Evolutionary conservation across 2,888 invertebrate species (phyloP).

Genomic region (Amphimallon solstitiale): DNA sequence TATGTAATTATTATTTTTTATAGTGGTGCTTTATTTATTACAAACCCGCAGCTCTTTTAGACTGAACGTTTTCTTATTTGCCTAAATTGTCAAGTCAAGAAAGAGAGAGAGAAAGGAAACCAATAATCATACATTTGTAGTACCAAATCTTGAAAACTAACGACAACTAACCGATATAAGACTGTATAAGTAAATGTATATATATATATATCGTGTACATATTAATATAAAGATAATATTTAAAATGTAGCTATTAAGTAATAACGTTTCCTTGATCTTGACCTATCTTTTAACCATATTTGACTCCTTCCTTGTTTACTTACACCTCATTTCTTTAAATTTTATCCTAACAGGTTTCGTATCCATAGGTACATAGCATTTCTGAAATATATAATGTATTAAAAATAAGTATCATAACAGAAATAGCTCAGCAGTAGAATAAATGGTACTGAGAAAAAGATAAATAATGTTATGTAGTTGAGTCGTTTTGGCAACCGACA

Average conservation of each 20-base stretch:
- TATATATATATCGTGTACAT: slow-evolving; percentile 19
- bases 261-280: no score
- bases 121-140: neutral
- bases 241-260: neutral
- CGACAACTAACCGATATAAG: slow-evolving; percentile 13
- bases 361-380: no score
- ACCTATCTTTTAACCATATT: no score
- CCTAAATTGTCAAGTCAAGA: neutral
- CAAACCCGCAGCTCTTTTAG: slow-evolving; percentile 23
- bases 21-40: slow-evolving; percentile 27
- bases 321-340: no score
- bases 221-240: slow-evolving; percentile 3
- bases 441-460: no score
- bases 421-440: no score
- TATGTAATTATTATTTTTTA: slow-evolving; percentile 7
- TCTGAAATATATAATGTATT: no score
- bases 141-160: slow-evolving; percentile 11
- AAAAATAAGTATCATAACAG: no score
- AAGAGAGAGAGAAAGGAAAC: neutral
- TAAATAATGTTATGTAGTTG: no score
- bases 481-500: no score
- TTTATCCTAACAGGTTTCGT: no score
- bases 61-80: neutral
- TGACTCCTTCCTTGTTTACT: no score
- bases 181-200: slow-evolving; percentile 27